Evolutionary conservation across 2,888 invertebrate species (phyloP), one percentile per base, ranked within the genome.

Genomic region (Polietes domitor): DNA sequence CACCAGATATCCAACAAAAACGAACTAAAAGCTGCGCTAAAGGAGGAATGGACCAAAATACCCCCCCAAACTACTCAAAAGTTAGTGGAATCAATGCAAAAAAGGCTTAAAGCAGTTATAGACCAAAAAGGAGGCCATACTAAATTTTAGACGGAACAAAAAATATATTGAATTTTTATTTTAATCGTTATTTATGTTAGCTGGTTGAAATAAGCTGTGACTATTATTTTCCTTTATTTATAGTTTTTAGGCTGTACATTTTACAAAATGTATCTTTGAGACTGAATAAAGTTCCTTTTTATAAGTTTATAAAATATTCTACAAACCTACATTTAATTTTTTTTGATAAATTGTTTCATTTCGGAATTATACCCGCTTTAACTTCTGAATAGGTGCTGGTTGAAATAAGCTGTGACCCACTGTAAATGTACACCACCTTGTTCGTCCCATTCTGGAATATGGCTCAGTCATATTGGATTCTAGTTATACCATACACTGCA

Each of bases 41-140:
- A 50, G 17, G 21, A 32, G 21, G 63, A 75, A 24, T 75, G 75
- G 50, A 6, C 37, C 12, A 73, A 73, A 58, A 73, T 73, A 58
- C 41, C 73, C 6, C 50, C 50, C 17, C 32, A 61, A 75, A 75
- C 50, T 1, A 65, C 75, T 19, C 28, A 12, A 65, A 75, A 75
- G 32, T 37, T 75, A 12, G 63, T 65, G n/a, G 63, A 63, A 50
- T 63, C 21, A 4, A 50, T 65, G 50, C 50, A 12, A 32, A 75
- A 63, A 32, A n/a, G n/a, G n/a, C n/a, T n/a, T n/a, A n/a, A n/a
- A 47, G 43, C 15, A 2, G 70, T 70, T 26, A 70, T 74, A 12
- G 26, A 61, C 5, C 43, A 61, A 61, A 61, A 61, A 17, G 41
- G 61, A 41, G 58, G 26, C 9, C 61, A 43, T 43, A 74, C 73